phyloP scores from a whole-genome alignment of 2,888 invertebrate species.

The Trissonchulus sp. region DNA sequence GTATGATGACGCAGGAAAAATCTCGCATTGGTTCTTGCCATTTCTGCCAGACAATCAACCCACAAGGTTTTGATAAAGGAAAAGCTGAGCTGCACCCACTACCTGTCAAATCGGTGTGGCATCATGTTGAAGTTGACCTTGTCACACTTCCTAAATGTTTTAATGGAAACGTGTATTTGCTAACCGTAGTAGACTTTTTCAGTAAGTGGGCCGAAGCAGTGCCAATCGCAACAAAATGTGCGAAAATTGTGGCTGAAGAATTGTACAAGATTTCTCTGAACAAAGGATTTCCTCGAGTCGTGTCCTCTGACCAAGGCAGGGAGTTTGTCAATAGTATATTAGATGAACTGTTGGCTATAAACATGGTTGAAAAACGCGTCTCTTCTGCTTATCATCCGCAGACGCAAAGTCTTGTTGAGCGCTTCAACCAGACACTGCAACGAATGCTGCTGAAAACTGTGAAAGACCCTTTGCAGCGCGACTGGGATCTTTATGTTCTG shows the following conservation, averaged over 20 bases:
- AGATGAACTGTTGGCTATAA: not conserved
- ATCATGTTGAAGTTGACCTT: conserved; percentile 3
- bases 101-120: not conserved
- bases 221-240: not conserved
- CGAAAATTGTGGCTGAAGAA: not conserved
- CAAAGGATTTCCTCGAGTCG: not conserved
- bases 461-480: not conserved
- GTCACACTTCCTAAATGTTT: not conserved
- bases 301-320: conserved; percentile 3
- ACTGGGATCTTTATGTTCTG: not conserved
- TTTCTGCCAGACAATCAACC: not conserved
- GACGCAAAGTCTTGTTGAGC: not conserved
- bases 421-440: not conserved
- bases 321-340: conserved; percentile 2
- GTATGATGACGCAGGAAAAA: not conserved
- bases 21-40: not conserved
- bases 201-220: conserved; percentile 1
- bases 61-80: conserved; percentile 1
- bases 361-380: not conserved
- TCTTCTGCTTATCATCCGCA: not conserved
- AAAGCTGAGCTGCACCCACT: conserved; percentile 5
- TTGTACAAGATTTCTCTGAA: not conserved
- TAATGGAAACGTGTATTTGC: conserved; percentile 1
- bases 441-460: conserved; percentile 1
- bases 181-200: not conserved